Percentiles rank a stretch among this genome's conserved stretches.
Evolutionary conservation across 35 echinoderm and acorn worm species (phyloP).

Genomic region (Lytechinus variegatus): DNA sequence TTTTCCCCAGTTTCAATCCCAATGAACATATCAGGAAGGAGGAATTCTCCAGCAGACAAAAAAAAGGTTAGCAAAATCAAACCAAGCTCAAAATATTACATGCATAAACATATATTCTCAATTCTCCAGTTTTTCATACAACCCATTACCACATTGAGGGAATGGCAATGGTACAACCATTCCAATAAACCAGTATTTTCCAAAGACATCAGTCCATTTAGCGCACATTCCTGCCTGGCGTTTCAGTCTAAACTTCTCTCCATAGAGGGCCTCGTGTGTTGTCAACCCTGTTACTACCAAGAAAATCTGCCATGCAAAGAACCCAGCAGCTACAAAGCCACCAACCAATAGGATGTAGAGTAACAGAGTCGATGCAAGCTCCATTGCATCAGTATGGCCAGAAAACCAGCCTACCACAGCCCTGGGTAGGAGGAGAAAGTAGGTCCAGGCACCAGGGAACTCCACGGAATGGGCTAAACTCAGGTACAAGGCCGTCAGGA

Average conservation of each 20-base stretch:
- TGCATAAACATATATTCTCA: background rate
- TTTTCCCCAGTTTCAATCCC: too few relatives aligned
- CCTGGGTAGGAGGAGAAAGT: conserved; percentile 54
- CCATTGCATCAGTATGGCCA: background rate
- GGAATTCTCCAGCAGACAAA: too few relatives aligned
- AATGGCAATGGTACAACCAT: conserved; percentile 58
- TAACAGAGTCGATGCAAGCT: conserved; percentile 38
- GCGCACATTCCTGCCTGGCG: background rate
- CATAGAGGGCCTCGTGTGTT: conserved; percentile 57
- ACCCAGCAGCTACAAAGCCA: conserved; percentile 45
- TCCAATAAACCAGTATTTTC: conserved; percentile 67
- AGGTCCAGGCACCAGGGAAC: conserved; percentile 66
- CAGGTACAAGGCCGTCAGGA: conserved; percentile 57
- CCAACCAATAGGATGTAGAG: conserved; percentile 58
- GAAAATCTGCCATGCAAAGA: conserved; percentile 56
- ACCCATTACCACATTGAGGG: conserved; percentile 65
- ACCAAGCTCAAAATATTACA: too few relatives aligned
- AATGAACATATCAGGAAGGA: too few relatives aligned
- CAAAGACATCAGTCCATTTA: conserved; percentile 65
- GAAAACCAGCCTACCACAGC: conserved; percentile 35
- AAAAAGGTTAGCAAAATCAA: too few relatives aligned
- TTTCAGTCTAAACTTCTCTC: conserved; percentile 25
- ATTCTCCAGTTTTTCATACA: conserved; percentile 21
- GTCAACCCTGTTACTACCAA: conserved; percentile 51
- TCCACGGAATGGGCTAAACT: conserved; percentile 34